Evolutionary conservation across 2,888 invertebrate genomes (phyloP), one percentile per base, ranked within the genome.

Genomic region (Meghimatium bilineatum): DNA sequence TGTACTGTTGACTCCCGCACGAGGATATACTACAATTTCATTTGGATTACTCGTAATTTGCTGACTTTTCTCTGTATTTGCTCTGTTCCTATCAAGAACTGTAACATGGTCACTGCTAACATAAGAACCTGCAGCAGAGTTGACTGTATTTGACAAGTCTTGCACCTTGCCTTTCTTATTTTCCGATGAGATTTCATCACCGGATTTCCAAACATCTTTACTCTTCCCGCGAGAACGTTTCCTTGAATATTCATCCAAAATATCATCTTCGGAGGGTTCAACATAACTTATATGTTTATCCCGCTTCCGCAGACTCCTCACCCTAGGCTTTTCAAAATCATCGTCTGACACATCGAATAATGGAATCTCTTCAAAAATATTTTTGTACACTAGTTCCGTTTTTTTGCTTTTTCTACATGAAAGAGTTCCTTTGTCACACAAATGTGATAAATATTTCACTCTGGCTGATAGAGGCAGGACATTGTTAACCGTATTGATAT

Each of bases 221-320:
- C 34, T 29, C 52, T 76, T 82, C 52, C 23, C 23, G 17, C 77
- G 67, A 36, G 52, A 6, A 32, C 77, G 82, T 69, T 82, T 82
- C 17, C 77, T 69, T 3, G 66, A 52, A 74, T 34, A 80, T 8
- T 84, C 84, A 63, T 66, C 75, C 44, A 84, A 56, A 34, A 84
- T 75, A 34, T 84, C 84, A 80, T 80, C 84, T 76, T 84, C 84
- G 1, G 84, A 69, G 10, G 84, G 84, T 49, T 84, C 84, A 6
- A 80, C 84, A 69, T 84, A 84, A 34, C 80, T 75, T 6, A 84
- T 77, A 66, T 80, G 17, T 69, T 84, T 74, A 60, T 76, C 75
- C 44, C 84, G 66, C 74, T 84, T 84, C 49, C 84, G 36, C 1
- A 84, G 67, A 44, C 69, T 80, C 23, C 69, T 29, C n/a, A 63